Percentiles rank a stretch among this genome's conserved stretches.
These are phyloP conservation scores for Caranx melampygus DNA, from an alignment of 2,113 vertebrate species.

Conservation along the genomic window DNA sequence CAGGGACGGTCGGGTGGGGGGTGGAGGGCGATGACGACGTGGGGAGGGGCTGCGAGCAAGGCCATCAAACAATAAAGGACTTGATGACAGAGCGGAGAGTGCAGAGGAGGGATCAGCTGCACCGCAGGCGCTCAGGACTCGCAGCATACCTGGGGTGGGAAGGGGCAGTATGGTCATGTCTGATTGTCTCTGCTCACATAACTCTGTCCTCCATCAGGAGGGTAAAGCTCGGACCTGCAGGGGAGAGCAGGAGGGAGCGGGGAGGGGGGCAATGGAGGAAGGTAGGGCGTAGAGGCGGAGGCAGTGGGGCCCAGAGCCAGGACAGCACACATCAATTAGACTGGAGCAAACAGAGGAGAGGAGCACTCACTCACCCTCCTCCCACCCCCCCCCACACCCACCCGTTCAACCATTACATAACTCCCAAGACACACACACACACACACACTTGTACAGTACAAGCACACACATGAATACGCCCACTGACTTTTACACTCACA, in stretches of 20 bases:
- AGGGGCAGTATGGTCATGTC: conserved; percentile 18
- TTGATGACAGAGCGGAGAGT: conserved; percentile 61
- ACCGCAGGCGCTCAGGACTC: conserved; percentile 42
- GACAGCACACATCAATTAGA: conserved; percentile 51
- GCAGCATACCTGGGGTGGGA: conserved; percentile 21
- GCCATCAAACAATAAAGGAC: conserved; percentile 70
- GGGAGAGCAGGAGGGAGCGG: background rate
- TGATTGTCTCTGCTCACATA: conserved; percentile 43
- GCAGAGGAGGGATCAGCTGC: conserved; percentile 52
- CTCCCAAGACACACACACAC: conserved; percentile 18
- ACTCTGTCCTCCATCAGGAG: conserved; percentile 25
- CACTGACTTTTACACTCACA: conserved; percentile 64
- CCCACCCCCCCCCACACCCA: conserved; percentile 3
- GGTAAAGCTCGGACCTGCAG: background rate
- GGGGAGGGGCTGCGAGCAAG: conserved; percentile 36
- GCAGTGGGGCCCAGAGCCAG: conserved; percentile 41
- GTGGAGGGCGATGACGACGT: conserved; percentile 22
- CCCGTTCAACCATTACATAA: conserved; percentile 67
- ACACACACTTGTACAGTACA: conserved; percentile 56
- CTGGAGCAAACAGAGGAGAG: conserved; percentile 47
- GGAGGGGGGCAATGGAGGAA: background rate
- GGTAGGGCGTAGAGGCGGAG: conserved; percentile 28
- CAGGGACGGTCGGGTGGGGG: conserved; percentile 23
- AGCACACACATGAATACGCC: conserved; percentile 52
- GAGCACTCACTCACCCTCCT: background rate